Percentiles rank a stretch among this genome's conserved stretches.
Conservation (phyloP, 1,140 invertebrate genomes). For the Portunus trituberculatus region DNA sequence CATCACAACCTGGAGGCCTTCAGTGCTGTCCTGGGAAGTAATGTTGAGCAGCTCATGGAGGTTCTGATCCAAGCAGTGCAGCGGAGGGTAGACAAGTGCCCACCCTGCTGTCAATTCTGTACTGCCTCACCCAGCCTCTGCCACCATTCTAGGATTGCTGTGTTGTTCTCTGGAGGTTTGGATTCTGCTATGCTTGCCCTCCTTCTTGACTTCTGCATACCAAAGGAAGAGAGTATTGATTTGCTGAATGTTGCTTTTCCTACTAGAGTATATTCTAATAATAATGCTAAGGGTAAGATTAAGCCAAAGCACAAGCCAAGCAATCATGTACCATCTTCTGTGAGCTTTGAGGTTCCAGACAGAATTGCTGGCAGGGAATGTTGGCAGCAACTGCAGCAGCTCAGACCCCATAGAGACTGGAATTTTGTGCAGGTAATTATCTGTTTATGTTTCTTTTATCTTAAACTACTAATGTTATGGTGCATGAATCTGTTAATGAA, state of each 20-base stretch:
- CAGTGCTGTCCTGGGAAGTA: slow-evolving; percentile 84
- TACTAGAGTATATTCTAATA: slow-evolving; percentile 79
- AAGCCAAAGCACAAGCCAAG: slow-evolving; percentile 33
- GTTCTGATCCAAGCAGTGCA: slow-evolving; percentile 84
- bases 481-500: too few species aligned
- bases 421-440: slow-evolving; percentile 86
- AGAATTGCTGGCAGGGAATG: slow-evolving; percentile 88
- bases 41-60: slow-evolving; percentile 85
- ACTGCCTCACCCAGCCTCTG: slow-evolving; percentile 77
- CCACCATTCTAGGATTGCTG: slow-evolving; percentile 88
- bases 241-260: slow-evolving; percentile 98
- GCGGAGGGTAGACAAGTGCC: slow-evolving; percentile 78
- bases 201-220: slow-evolving; percentile 88
- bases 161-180: slow-evolving; percentile 97
- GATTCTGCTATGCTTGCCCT: slow-evolving; percentile 95
- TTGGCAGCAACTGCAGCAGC: slow-evolving; percentile 86
- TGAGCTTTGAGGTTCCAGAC: slow-evolving; percentile 87
- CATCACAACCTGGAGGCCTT: slow-evolving; percentile 83
- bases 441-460: background rate
- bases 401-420: slow-evolving; percentile 87
- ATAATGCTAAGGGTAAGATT: slow-evolving; percentile 77
- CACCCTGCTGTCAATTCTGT: slow-evolving; percentile 61
- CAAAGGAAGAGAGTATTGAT: slow-evolving; percentile 89
- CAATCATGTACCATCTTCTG: background rate
- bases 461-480: background rate